Evolutionary conservation across 2,113 vertebrate species (phyloP).

Genomic region (Lophius piscatorius): DNA sequence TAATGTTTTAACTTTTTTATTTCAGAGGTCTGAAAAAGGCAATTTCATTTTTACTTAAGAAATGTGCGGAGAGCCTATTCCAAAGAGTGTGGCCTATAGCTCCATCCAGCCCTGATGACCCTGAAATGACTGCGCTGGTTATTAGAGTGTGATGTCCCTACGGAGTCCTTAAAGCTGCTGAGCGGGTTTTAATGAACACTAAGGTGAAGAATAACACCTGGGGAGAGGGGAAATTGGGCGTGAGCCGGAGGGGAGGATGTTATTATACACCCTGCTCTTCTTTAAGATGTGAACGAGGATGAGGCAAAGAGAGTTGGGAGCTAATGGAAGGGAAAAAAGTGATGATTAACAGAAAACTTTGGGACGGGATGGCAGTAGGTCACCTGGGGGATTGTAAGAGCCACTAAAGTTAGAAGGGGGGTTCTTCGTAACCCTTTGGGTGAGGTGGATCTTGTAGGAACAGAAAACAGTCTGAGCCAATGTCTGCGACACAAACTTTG

Average conservation of each 20-base stretch:
- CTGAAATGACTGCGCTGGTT: conserved; percentile 43
- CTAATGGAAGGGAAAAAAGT: conserved; percentile 47
- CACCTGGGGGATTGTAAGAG: too few relatives aligned
- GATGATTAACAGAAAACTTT: conserved; percentile 65
- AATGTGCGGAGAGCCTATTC: too few relatives aligned
- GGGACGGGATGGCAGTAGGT: conserved; percentile 38
- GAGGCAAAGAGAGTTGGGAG: conserved; percentile 30
- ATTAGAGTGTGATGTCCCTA: conserved; percentile 53
- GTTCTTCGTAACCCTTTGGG: neutral
- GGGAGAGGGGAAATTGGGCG: conserved; percentile 60
- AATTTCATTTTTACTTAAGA: too few relatives aligned
- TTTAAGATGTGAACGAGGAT: conserved; percentile 51
- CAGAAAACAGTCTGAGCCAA: conserved; percentile 30
- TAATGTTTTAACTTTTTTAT: too few relatives aligned
- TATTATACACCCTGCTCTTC: conserved; percentile 46
- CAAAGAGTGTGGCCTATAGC: conserved; percentile 3
- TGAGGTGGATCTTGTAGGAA: conserved; percentile 12
- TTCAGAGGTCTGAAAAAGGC: too few relatives aligned
- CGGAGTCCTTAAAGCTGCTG: conserved; percentile 58
- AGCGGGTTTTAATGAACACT: conserved; percentile 70
- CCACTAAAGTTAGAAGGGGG: conserved; percentile 28
- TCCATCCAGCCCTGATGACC: conserved; percentile 10
- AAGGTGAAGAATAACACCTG: conserved; percentile 58
- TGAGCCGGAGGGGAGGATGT: conserved; percentile 16
- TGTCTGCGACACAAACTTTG: conserved; percentile 49